A percentile compares a stretch with the other conserved stretches of the same genome.
phyloP scores from a whole-genome alignment of 2,113 vertebrate species.

The Salminus brasiliensis region DNA sequence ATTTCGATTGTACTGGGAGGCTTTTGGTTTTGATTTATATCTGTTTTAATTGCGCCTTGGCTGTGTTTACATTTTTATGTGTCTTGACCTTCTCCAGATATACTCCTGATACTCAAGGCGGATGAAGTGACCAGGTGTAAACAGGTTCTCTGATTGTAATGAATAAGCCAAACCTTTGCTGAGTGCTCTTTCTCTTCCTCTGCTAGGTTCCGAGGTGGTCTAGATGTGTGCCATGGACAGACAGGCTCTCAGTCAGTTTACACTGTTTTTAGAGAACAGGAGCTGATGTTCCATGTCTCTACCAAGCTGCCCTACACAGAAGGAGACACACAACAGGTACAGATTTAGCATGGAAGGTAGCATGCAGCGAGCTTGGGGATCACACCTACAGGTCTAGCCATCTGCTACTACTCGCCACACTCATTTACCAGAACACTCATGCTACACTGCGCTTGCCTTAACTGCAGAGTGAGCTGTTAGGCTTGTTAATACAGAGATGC shows the following conservation, averaged over 20 bases:
- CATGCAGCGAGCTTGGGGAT: background rate
- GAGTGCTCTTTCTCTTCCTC: background rate
- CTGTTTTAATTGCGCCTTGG: too few relatives aligned
- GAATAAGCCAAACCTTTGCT: background rate
- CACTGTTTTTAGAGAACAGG: slow-evolving; percentile 87
- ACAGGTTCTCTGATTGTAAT: too few relatives aligned
- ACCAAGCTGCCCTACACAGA: slow-evolving; percentile 94
- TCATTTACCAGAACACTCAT: background rate
- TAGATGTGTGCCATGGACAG: slow-evolving; percentile 93
- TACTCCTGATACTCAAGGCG: too few relatives aligned
- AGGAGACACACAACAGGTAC: slow-evolving; percentile 91
- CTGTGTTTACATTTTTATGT: too few relatives aligned
- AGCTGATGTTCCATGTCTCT: slow-evolving; percentile 97
- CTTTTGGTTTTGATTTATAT: too few relatives aligned
- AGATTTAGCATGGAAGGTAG: background rate
- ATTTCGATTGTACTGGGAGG: too few relatives aligned
- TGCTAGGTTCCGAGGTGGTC: slow-evolving; percentile 90
- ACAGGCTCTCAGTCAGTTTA: slow-evolving; percentile 91
- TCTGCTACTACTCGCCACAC: background rate
- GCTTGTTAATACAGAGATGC: background rate
- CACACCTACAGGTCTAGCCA: background rate
- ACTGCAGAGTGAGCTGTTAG: background rate
- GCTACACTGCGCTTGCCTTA: background rate
- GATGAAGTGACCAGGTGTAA: too few relatives aligned
- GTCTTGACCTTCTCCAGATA: too few relatives aligned